Percentiles rank a stretch among this genome's conserved stretches.
These are phyloP conservation scores for Adelognathus sp. DNA, from an alignment of 2,888 invertebrate genomes.

Conservation along the genomic window DNA sequence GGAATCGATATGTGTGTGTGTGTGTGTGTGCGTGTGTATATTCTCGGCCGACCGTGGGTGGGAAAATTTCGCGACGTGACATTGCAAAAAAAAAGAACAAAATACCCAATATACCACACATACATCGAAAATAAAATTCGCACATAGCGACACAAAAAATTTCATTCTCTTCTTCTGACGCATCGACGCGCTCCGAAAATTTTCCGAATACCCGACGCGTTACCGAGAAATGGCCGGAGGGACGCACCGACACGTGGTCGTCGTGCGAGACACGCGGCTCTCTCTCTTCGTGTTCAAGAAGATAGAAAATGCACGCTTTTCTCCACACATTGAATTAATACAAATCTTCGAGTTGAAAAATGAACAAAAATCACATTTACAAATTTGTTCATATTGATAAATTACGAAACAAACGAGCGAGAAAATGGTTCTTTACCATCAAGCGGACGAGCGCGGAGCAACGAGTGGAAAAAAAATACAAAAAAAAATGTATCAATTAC, in stretches of 20 bases:
- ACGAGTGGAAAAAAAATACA: background rate
- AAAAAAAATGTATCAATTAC: background rate
- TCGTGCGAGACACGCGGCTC: background rate
- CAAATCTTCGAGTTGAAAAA: background rate
- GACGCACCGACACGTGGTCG: conserved; percentile 44
- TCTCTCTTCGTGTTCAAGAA: background rate
- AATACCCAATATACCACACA: background rate
- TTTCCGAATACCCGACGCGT: background rate
- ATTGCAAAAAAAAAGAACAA: too few species aligned
- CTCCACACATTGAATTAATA: too few species aligned
- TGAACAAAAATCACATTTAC: too few species aligned
- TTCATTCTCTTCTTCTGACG: background rate
- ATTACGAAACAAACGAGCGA: too few species aligned
- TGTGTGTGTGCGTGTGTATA: too few species aligned
- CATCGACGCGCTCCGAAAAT: background rate
- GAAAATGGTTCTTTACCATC: too few species aligned
- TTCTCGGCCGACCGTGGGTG: too few species aligned
- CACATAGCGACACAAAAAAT: background rate
- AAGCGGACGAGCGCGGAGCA: too few species aligned
- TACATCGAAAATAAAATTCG: background rate
- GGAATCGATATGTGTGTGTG: background rate
- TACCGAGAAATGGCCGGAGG: conserved; percentile 10
- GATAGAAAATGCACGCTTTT: background rate
- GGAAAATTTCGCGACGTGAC: too few species aligned
- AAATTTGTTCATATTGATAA: too few species aligned